phyloP scores from a whole-genome alignment of 2,113 vertebrate species.

The Asarcornis scutulata region DNA sequence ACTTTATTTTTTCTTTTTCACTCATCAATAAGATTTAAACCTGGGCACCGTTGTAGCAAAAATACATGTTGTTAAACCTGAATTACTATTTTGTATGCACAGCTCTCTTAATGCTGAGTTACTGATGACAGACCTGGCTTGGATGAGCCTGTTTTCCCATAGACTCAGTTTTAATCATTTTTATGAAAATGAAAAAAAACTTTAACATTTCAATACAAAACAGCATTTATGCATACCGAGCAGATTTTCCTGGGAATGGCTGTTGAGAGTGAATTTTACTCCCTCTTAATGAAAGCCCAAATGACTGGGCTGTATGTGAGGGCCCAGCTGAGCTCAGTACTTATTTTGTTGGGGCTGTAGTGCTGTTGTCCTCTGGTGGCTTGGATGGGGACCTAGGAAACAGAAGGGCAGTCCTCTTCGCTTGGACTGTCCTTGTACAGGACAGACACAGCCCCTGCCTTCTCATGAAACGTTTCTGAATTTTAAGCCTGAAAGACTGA shows the following conservation, averaged over 20 bases:
- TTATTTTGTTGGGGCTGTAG: neutral
- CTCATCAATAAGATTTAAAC: neutral
- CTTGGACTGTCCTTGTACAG: neutral
- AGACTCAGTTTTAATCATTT: neutral
- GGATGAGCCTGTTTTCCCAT: neutral
- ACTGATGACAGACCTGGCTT: neutral
- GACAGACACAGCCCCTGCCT: accelerated
- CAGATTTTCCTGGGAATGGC: neutral
- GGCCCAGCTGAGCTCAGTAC: neutral
- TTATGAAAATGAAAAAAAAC: neutral
- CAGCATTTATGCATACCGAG: neutral
- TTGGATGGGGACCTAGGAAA: neutral
- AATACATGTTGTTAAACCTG: neutral
- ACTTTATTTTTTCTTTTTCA: neutral
- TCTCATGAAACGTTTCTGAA: neutral
- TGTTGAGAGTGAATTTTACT: neutral
- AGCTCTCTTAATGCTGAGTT: neutral
- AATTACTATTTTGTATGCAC: neutral
- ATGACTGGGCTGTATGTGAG: neutral
- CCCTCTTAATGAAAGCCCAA: neutral
- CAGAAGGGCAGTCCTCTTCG: neutral
- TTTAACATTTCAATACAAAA: neutral
- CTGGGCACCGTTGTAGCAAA: neutral
- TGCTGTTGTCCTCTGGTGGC: accelerated
- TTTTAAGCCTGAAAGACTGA: neutral